phyloP scores from a whole-genome alignment of 2,113 vertebrate genomes.

The Synchiropus splendidus region DNA sequence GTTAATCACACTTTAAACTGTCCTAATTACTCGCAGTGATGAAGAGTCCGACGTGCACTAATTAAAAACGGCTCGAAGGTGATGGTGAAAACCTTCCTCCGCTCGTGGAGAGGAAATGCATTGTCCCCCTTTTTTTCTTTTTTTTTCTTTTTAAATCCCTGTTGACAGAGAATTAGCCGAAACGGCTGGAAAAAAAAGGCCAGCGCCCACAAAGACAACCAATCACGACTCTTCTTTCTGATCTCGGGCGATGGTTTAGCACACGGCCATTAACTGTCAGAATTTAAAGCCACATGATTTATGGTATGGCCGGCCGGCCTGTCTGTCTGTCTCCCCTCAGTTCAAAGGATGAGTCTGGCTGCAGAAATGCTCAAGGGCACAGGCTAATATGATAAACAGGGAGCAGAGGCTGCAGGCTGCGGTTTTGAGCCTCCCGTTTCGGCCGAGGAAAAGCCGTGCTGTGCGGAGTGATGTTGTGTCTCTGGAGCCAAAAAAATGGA shows the following conservation, averaged over 20 bases:
- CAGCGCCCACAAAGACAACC: constrained; percentile 1
- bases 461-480: constrained; percentile 1
- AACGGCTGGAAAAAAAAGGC: no score
- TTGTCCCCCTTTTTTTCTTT: constrained; percentile 4
- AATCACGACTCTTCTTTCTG: constrained; percentile 16
- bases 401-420: constrained; percentile 25
- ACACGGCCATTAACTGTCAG: constrained; percentile 40
- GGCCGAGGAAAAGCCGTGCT: neutral
- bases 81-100: constrained; percentile 19
- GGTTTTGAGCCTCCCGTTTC: constrained; percentile 9
- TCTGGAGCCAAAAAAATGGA: constrained; percentile 2
- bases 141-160: constrained; percentile 4
- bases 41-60: constrained; percentile 17
- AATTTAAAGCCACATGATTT: constrained; percentile 45
- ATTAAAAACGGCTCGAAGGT: constrained; percentile 27
- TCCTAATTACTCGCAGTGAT: constrained; percentile 44
- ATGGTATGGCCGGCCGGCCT: constrained; percentile 24
- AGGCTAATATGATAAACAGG: constrained; percentile 56
- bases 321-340: constrained; percentile 21
- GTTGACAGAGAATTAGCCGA: no score
- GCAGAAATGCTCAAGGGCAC: constrained; percentile 44
- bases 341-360: constrained; percentile 51
- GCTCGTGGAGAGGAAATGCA: constrained; percentile 5
- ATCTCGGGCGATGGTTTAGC: constrained; percentile 23
- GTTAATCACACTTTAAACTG: constrained; percentile 31